Conservation (phyloP, 2,113 vertebrate genomes). For the Neopipo cinnamomea region DNA sequence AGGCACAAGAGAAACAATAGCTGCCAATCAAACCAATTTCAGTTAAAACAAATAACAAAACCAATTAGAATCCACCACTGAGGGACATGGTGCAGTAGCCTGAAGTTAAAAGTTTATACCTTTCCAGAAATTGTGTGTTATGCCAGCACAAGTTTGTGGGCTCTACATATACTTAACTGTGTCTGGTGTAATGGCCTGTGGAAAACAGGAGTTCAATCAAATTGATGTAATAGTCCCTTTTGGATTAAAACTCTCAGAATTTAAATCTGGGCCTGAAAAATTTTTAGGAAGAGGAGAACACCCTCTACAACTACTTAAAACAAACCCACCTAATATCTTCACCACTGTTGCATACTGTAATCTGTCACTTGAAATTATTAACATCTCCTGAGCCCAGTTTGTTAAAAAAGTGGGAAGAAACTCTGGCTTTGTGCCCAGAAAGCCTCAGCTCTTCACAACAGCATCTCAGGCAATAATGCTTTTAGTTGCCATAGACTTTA, state of each 20-base stretch:
- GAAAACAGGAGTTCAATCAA: slow-evolving; percentile 42
- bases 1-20: background rate
- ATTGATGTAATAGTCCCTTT: slow-evolving; percentile 15
- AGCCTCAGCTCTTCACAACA: slow-evolving; percentile 38
- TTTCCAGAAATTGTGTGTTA: background rate
- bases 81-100: background rate
- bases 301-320: background rate
- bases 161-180: background rate
- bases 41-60: background rate
- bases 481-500: slow-evolving; percentile 27
- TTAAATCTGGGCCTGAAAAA: background rate
- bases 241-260: slow-evolving; percentile 1
- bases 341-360: background rate
- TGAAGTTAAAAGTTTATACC: background rate
- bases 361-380: slow-evolving; percentile 60
- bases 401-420: slow-evolving; percentile 49
- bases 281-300: background rate
- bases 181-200: background rate
- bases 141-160: background rate
- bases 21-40: background rate
- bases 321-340: background rate
- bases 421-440: slow-evolving; percentile 58
- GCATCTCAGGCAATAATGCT: slow-evolving; percentile 30
- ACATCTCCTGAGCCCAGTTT: slow-evolving; percentile 60
- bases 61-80: background rate